These are phyloP conservation scores for Macquaria australasica DNA, from an alignment of 2,113 vertebrate genomes.

Conservation along the genomic window DNA sequence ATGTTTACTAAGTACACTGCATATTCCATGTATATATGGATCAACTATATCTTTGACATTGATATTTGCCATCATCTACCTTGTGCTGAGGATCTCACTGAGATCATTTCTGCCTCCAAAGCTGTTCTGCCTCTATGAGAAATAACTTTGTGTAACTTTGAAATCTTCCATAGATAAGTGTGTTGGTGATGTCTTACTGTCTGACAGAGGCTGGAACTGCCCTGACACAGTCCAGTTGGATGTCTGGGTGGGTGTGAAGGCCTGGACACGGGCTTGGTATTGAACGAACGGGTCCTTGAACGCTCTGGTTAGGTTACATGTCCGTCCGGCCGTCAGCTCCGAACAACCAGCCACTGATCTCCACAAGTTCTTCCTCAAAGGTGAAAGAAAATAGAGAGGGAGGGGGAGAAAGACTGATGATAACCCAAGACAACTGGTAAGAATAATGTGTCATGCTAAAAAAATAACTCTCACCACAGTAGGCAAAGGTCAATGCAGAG, in stretches of 20 bases:
- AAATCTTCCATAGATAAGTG: not conserved
- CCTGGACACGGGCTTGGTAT: constrained; percentile 68
- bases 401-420: not conserved
- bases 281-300: constrained; percentile 25
- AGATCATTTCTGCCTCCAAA: not conserved
- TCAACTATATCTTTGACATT: not conserved
- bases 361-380: constrained; percentile 63
- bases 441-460: not conserved
- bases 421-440: not conserved
- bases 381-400: not conserved
- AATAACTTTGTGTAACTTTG: not conserved
- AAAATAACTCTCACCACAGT: not conserved
- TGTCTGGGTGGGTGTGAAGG: constrained; percentile 37
- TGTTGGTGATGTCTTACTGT: constrained; percentile 70
- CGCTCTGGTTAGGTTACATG: constrained; percentile 68
- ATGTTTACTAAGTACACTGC: not conserved
- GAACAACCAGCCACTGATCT: constrained; percentile 54
- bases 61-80: not conserved
- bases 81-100: too few relatives aligned
- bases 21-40: not conserved
- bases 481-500: not conserved
- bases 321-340: constrained; percentile 50
- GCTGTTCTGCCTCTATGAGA: not conserved
- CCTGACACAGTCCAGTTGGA: constrained; percentile 68
- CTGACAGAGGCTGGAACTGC: constrained; percentile 68